Conservation (phyloP, 2,888 invertebrate genomes). For the Tholera decimalis region DNA sequence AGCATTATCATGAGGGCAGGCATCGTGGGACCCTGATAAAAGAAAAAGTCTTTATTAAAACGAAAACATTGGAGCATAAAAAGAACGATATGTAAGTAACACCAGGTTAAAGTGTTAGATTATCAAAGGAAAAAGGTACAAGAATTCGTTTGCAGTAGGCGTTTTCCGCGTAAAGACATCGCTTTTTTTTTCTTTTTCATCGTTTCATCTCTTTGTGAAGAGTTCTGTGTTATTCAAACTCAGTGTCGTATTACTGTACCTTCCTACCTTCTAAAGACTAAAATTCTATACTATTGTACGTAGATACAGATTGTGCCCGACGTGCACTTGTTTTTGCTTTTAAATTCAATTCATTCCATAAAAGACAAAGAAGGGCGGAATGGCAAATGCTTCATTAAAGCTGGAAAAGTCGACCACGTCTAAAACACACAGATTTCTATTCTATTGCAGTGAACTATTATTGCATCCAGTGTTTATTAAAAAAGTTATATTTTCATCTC, state of each 20-base stretch:
- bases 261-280: not conserved
- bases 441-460: constrained; percentile 4
- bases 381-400: constrained; percentile 40
- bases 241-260: not conserved
- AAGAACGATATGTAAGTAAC: not conserved
- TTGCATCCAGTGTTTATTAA: constrained; percentile 22
- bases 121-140: not conserved
- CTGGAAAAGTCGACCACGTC: constrained; percentile 29
- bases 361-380: constrained; percentile 28
- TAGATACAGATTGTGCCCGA: not conserved
- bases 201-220: constrained; percentile 22
- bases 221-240: constrained; percentile 13
- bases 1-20: constrained; percentile 93
- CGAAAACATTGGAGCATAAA: not conserved
- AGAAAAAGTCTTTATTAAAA: constrained; percentile 31
- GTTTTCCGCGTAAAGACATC: constrained; percentile 1
- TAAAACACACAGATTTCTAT: constrained; percentile 23
- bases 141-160: not conserved
- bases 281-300: constrained; percentile 6
- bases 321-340: constrained; percentile 22
- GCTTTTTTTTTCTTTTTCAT: not conserved
- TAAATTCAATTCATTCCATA: constrained; percentile 32
- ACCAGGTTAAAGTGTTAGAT: not conserved
- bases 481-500: constrained; percentile 3
- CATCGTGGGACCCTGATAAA: constrained; percentile 94